These are phyloP conservation scores for Alosa sapidissima DNA, from an alignment of 2,797 vertebrate genomes.

Conservation along the genomic window DNA sequence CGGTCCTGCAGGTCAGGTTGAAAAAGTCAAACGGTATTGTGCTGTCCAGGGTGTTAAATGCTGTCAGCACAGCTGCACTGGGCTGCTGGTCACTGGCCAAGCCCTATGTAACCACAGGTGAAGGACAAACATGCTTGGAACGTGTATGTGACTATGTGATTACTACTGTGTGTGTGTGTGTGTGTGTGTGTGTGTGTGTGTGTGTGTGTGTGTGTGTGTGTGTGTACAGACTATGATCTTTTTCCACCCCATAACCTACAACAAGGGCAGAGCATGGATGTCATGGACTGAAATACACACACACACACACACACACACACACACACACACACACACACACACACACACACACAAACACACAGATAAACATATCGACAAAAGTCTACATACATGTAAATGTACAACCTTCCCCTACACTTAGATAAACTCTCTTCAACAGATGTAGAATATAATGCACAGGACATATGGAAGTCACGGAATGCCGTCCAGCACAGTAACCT, in stretches of 20 bases:
- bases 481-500: not conserved
- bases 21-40: not conserved
- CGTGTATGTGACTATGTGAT: not conserved
- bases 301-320: too few relatives aligned
- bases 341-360: not conserved
- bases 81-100: not conserved
- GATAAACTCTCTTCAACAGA: not conserved
- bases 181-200: not conserved
- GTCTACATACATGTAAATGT: conserved; percentile 44
- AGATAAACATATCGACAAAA: conserved; percentile 71
- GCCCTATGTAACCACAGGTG: not conserved
- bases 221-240: not conserved
- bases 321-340: not conserved
- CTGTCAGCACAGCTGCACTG: not conserved
- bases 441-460: not conserved
- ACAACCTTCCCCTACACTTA: conserved; percentile 69
- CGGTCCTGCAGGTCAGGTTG: not conserved
- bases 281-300: not conserved
- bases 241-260: not conserved
- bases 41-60: not conserved
- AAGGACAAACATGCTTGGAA: not conserved
- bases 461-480: not conserved
- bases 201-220: not conserved
- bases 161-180: not conserved
- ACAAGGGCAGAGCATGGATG: not conserved